These are phyloP conservation scores for Blennius ocellaris DNA, from an alignment of 2,113 vertebrate species.

Conservation along the genomic window DNA sequence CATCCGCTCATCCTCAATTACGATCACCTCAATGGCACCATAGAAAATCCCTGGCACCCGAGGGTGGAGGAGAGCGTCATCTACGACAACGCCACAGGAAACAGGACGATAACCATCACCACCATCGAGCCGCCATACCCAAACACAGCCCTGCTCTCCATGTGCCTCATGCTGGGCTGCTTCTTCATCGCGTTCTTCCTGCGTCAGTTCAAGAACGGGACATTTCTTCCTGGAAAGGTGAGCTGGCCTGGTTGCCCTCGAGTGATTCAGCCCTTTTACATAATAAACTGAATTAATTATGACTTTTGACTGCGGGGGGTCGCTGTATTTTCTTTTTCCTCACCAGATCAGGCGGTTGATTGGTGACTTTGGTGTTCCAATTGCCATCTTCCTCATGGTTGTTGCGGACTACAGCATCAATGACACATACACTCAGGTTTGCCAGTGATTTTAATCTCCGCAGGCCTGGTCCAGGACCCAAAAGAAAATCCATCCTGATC, in stretches of 20 bases:
- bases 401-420: slow-evolving; percentile 84
- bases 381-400: slow-evolving; percentile 94
- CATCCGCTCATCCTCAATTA: slow-evolving; percentile 87
- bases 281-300: neutral
- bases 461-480: no score
- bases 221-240: slow-evolving; percentile 93
- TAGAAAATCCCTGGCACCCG: slow-evolving; percentile 78
- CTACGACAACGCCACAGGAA: slow-evolving; percentile 72
- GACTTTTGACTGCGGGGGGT: neutral
- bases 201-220: slow-evolving; percentile 95
- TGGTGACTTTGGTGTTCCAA: slow-evolving; percentile 97
- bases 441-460: neutral
- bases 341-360: slow-evolving; percentile 91
- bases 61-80: slow-evolving; percentile 44
- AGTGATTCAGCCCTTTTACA: neutral
- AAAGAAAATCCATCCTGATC: no score
- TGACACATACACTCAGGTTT: slow-evolving; percentile 93
- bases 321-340: slow-evolving; percentile 7
- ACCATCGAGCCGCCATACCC: slow-evolving; percentile 72
- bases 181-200: slow-evolving; percentile 93
- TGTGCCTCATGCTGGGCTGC: slow-evolving; percentile 94
- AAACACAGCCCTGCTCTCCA: slow-evolving; percentile 95
- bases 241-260: slow-evolving; percentile 22
- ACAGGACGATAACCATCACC: neutral
- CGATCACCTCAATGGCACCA: slow-evolving; percentile 70